phyloP scores from a whole-genome alignment of 1,140 invertebrate genomes.

The Propsilocerus akamusi region DNA sequence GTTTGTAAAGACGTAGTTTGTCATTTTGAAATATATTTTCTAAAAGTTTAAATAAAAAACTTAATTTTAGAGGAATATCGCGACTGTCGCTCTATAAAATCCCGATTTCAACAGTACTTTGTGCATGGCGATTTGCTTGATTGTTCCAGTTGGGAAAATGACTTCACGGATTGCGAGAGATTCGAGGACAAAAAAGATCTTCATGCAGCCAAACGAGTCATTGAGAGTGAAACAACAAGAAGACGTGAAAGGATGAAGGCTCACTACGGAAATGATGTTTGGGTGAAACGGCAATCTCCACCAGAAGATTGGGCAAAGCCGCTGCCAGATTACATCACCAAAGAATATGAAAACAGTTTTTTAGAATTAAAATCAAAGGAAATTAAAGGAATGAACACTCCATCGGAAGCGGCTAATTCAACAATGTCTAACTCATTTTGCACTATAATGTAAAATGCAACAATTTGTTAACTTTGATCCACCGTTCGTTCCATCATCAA shows the following conservation, averaged over 20 bases:
- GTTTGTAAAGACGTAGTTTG: neutral
- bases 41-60: neutral
- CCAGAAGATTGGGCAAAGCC: constrained; percentile 61
- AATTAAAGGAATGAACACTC: constrained; percentile 33
- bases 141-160: constrained; percentile 59
- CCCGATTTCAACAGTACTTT: constrained; percentile 72
- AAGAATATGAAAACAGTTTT: constrained; percentile 43
- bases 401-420: too few relatives aligned
- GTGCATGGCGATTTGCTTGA: constrained; percentile 48
- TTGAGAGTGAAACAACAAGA: constrained; percentile 49
- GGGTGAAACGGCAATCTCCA: constrained; percentile 52
- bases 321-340: constrained; percentile 50
- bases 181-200: constrained; percentile 40
- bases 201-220: constrained; percentile 37
- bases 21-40: neutral
- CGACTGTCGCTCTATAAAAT: constrained; percentile 53
- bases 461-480: too few relatives aligned
- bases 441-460: too few relatives aligned
- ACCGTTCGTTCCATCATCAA: too few relatives aligned
- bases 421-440: too few relatives aligned
- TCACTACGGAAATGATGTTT: constrained; percentile 55
- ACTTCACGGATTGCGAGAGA: constrained; percentile 51
- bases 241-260: constrained; percentile 35
- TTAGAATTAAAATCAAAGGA: constrained; percentile 41
- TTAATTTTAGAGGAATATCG: constrained; percentile 40